Evolutionary conservation across 2,113 vertebrate species (phyloP), one percentile per base, ranked within the genome.

Genomic region (Xenus cinereus): DNA sequence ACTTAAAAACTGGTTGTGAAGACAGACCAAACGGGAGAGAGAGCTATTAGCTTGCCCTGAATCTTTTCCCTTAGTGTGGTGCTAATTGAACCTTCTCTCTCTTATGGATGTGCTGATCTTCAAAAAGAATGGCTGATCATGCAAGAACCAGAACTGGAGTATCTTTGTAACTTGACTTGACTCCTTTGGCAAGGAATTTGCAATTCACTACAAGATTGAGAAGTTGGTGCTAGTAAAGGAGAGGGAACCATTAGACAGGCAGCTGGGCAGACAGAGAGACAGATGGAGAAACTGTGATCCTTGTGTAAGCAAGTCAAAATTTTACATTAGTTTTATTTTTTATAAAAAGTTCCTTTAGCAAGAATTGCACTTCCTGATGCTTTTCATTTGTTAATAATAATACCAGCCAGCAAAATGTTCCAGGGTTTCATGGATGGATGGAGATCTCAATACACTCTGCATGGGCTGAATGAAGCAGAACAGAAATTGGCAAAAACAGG

Each of bases 391-490:
- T 68, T 84, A 86, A 48, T 72, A 90, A 53, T 37, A 92, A 59
- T 32, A 81, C 45, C 56, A 93, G 35, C 30, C 43, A 84, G 35
- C 24, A 91, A 93, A 53, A 57, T n/a, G 39, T 91, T 79, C 62
- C 66, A 82, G 39, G 26, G n/a, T 66, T 93, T 96, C 69, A 87
- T 37, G 90, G 88, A 43, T 89, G 92, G 45, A 77, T 96, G 82
- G 56, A 93, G 54, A 93, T 63, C 80, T 93, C 82, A 83, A 77
- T 91, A 59, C 3, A 59, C 37, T 82, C 79, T 77, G 78, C 84
- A 71, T 83, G 32, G 35, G 54, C 56, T 81, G 93, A 96, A 87
- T 87, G 91, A 89, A 90, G 90, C 76, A 86, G 88, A 96, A 81
- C n/a, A 93, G 68, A 93, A 94, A 86, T 35, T 80, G 78, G 85